Evolutionary conservation across 2,113 vertebrate genomes (phyloP).

Genomic region (Myrmophylax atrothorax): DNA sequence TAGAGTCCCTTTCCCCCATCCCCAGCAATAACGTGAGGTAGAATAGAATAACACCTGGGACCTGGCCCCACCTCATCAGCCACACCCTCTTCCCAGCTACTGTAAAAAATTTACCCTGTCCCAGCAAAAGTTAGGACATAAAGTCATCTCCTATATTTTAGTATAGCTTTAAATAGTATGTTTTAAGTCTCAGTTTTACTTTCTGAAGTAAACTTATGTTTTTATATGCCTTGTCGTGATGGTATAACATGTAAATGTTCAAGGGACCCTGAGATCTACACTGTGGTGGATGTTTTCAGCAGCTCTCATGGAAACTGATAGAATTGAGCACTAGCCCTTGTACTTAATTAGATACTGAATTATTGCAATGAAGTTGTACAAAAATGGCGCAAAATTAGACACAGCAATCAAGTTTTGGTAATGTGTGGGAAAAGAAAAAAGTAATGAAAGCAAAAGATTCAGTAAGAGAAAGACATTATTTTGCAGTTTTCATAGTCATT

Average conservation of each 20-base stretch:
- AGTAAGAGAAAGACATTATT: not conserved
- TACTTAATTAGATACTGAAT: not conserved
- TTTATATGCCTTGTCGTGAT: not conserved
- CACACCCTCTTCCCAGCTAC: fast-evolving
- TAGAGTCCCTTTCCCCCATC: not conserved
- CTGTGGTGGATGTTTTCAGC: not conserved
- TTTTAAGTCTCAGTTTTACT: not conserved
- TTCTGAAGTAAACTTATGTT: not conserved
- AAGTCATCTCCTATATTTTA: not conserved
- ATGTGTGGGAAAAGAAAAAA: not conserved
- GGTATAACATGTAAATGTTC: not conserved
- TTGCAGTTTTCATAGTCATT: not conserved
- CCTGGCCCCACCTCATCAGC: not conserved
- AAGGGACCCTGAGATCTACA: not conserved
- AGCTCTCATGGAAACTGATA: not conserved
- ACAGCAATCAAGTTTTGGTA: not conserved
- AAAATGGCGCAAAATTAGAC: not conserved
- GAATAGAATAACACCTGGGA: not conserved
- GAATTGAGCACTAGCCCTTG: not conserved
- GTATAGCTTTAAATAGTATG: not conserved
- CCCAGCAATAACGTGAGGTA: not conserved
- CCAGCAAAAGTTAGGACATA: not conserved
- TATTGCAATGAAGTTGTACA: not conserved
- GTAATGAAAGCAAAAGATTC: not conserved
- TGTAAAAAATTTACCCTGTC: not conserved